Percentiles rank a stretch among this genome's conserved stretches.
These are phyloP conservation scores for Brienomyrus brachyistius DNA, from an alignment of 2,113 vertebrate species.

Conservation along the genomic window DNA sequence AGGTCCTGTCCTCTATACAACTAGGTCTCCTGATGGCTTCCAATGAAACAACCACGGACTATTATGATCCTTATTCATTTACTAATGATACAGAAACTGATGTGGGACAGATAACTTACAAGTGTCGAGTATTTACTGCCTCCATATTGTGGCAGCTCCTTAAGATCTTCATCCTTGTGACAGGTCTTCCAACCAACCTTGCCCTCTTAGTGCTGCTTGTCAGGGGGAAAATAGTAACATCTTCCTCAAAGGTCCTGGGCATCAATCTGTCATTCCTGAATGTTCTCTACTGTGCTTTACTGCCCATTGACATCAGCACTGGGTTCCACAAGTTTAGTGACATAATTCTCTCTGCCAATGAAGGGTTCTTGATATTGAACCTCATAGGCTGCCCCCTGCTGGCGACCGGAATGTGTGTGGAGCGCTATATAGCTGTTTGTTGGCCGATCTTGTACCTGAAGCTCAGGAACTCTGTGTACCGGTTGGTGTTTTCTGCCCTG, in stretches of 20 bases:
- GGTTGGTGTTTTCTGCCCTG: slow-evolving; percentile 24
- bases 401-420: slow-evolving; percentile 51
- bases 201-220: slow-evolving; percentile 39
- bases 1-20: background rate
- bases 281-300: slow-evolving; percentile 20
- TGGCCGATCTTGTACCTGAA: slow-evolving; percentile 41
- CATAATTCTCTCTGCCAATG: background rate
- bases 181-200: slow-evolving; percentile 27
- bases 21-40: background rate
- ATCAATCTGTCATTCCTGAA: slow-evolving; percentile 35
- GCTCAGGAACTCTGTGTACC: slow-evolving; percentile 33
- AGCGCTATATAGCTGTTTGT: slow-evolving; percentile 41
- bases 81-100: background rate
- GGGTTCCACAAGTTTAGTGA: background rate
- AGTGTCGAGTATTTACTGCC: background rate
- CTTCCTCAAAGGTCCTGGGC: slow-evolving; percentile 38
- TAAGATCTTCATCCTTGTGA: slow-evolving; percentile 23
- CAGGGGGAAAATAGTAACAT: slow-evolving; percentile 19
- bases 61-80: background rate
- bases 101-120: background rate
- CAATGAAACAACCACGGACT: background rate
- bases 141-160: background rate
- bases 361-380: slow-evolving; percentile 28
- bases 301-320: slow-evolving; percentile 20
- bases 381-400: slow-evolving; percentile 48